phyloP scores from a whole-genome alignment of 2,888 invertebrate genomes.

The Thera obeliscata region DNA sequence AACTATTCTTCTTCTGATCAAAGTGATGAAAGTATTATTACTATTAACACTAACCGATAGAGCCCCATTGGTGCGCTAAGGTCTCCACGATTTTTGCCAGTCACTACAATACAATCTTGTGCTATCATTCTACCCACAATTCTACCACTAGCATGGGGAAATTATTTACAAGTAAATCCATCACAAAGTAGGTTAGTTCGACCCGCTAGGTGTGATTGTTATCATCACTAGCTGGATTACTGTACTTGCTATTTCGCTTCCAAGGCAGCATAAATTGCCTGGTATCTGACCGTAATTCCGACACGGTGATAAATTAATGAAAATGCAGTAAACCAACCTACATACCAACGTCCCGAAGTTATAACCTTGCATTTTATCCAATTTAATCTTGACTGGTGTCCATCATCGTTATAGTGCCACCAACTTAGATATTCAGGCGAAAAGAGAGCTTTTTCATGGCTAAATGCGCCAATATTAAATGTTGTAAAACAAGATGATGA shows the following conservation, averaged over 20 bases:
- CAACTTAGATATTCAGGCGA: too few relatives aligned
- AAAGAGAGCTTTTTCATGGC: too few relatives aligned
- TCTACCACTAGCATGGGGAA: constrained; percentile 2
- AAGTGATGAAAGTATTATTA: too few relatives aligned
- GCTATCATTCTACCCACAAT: too few relatives aligned
- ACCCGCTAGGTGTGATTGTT: constrained; percentile 14
- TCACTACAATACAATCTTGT: too few relatives aligned
- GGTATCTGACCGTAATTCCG: constrained; percentile 15
- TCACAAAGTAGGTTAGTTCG: constrained; percentile 5
- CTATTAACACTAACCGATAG: too few relatives aligned
- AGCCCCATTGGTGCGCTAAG: too few relatives aligned
- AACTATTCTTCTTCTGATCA: too few relatives aligned
- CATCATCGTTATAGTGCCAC: too few relatives aligned
- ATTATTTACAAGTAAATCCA: background rate
- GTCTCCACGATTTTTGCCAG: too few relatives aligned
- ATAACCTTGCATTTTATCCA: background rate
- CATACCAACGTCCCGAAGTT: background rate
- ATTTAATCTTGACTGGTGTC: background rate
- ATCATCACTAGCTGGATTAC: constrained; percentile 14
- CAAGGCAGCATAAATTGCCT: constrained; percentile 23
- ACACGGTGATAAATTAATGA: constrained; percentile 21
- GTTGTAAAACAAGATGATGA: too few relatives aligned
- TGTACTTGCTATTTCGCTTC: constrained; percentile 15
- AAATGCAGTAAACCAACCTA: constrained; percentile 18
- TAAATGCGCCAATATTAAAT: too few relatives aligned